These are phyloP conservation scores for Olivierus martensii DNA, from an alignment of 1,140 invertebrate genomes.

Conservation along the genomic window DNA sequence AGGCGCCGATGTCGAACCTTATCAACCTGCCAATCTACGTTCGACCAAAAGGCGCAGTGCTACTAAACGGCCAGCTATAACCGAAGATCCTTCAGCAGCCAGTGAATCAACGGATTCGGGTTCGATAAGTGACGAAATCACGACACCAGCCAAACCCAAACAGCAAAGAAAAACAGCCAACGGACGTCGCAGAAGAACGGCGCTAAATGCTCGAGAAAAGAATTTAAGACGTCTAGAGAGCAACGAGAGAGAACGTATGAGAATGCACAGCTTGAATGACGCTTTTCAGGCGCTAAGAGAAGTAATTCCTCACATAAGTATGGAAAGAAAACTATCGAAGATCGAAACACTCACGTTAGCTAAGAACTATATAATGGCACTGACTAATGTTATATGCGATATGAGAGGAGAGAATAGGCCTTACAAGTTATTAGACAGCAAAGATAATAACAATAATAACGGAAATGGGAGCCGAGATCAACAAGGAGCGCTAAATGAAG, in stretches of 20 bases:
- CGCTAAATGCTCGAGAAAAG: conserved; percentile 57
- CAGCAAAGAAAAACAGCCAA: conserved; percentile 2
- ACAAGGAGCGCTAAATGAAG: background rate
- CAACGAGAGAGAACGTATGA: conserved; percentile 70
- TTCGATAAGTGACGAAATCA: conserved; percentile 6
- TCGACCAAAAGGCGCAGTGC: too few species aligned
- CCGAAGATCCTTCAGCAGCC: conserved; percentile 5
- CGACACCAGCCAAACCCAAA: conserved; percentile 1
- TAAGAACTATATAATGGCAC: conserved; percentile 79
- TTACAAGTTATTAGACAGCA: conserved; percentile 12
- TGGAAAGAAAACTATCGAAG: conserved; percentile 65
- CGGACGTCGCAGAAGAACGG: conserved; percentile 19
- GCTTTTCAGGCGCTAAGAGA: conserved; percentile 74
- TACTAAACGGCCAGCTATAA: background rate
- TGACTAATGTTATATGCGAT: conserved; percentile 73
- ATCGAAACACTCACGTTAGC: conserved; percentile 75
- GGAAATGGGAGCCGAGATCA: background rate
- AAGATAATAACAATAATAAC: background rate
- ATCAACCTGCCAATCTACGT: too few species aligned
- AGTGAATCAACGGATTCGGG: conserved; percentile 12
- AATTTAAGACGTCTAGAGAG: conserved; percentile 67
- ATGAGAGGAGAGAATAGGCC: conserved; percentile 33
- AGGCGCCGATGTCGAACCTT: too few species aligned
- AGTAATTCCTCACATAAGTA: conserved; percentile 74
- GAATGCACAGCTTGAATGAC: conserved; percentile 78